Percentiles rank a stretch among this genome's conserved stretches.
phyloP scores from a whole-genome alignment of 2,113 vertebrate genomes.

The Centropristis striata region DNA sequence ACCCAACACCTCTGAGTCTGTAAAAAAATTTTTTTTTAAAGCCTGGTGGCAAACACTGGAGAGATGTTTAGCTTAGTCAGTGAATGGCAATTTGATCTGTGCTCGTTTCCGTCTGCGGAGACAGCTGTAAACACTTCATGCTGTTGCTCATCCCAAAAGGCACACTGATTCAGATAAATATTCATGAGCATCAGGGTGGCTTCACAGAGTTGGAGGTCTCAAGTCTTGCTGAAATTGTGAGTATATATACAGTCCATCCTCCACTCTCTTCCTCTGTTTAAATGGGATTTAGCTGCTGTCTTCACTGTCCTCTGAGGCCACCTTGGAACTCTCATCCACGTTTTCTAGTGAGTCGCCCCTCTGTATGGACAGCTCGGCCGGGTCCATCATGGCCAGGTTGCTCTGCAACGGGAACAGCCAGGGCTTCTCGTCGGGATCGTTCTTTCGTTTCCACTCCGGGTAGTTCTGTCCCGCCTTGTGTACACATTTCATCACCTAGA shows the following conservation, averaged over 20 bases:
- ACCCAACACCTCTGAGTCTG: neutral
- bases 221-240: conserved; percentile 17
- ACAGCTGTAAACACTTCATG: conserved; percentile 71
- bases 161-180: conserved; percentile 2
- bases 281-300: conserved; percentile 72
- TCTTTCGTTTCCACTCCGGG: conserved; percentile 82
- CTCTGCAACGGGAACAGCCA: conserved; percentile 87
- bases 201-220: conserved; percentile 10
- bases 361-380: conserved; percentile 84
- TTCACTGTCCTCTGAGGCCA: conserved; percentile 74
- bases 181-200: neutral
- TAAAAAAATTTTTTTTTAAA: neutral
- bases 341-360: conserved; percentile 86
- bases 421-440: conserved; percentile 80
- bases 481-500: conserved; percentile 85
- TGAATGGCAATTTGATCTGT: conserved; percentile 59
- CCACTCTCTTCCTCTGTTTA: neutral
- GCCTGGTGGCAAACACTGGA: conserved; percentile 23
- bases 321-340: conserved; percentile 80
- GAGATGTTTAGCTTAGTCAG: conserved; percentile 39
- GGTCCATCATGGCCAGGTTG: conserved; percentile 81
- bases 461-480: conserved; percentile 85
- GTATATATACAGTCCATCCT: conserved; percentile 14
- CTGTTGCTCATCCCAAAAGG: conserved; percentile 52
- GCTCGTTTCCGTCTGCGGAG: conserved; percentile 39